Evolutionary conservation across 1,140 invertebrate genomes (phyloP).

Genomic region (Helicorthomorpha holstii): DNA sequence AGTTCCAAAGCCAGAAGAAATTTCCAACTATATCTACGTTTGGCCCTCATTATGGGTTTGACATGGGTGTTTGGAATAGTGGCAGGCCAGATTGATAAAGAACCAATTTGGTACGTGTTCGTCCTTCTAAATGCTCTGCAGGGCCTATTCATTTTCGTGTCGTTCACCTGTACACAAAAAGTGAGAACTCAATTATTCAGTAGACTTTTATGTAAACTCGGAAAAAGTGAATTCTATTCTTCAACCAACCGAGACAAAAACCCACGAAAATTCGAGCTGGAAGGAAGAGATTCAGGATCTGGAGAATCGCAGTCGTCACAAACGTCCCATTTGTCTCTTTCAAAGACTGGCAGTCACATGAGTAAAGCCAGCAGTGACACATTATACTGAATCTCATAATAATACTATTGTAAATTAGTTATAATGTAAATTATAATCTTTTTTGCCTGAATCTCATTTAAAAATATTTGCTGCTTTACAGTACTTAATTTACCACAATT

Average conservation of each 20-base stretch:
- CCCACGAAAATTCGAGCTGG: not conserved
- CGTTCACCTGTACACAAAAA: slow-evolving; percentile 34
- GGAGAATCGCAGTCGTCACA: not conserved
- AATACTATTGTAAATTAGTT: too few relatives aligned
- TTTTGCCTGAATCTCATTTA: too few relatives aligned
- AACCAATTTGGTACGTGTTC: slow-evolving; percentile 32
- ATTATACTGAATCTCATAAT: not conserved
- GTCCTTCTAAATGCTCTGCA: slow-evolving; percentile 37
- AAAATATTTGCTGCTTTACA: too few relatives aligned
- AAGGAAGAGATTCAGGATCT: not conserved
- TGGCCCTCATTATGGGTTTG: slow-evolving; percentile 35
- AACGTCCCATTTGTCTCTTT: not conserved
- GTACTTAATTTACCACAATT: too few relatives aligned
- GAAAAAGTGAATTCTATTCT: not conserved
- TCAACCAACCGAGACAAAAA: not conserved
- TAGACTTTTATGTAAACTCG: not conserved
- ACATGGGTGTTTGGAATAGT: slow-evolving; percentile 35
- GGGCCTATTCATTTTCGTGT: slow-evolving; percentile 39
- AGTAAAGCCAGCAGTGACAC: not conserved
- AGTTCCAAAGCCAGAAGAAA: slow-evolving; percentile 13
- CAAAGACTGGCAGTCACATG: too few relatives aligned
- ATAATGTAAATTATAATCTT: too few relatives aligned
- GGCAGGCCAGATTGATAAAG: slow-evolving; percentile 27
- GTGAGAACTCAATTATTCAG: not conserved
- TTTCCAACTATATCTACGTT: slow-evolving; percentile 36